Evolutionary conservation across 92 coral and sea anemone species (phyloP).

Genomic region (Porites lobata): DNA sequence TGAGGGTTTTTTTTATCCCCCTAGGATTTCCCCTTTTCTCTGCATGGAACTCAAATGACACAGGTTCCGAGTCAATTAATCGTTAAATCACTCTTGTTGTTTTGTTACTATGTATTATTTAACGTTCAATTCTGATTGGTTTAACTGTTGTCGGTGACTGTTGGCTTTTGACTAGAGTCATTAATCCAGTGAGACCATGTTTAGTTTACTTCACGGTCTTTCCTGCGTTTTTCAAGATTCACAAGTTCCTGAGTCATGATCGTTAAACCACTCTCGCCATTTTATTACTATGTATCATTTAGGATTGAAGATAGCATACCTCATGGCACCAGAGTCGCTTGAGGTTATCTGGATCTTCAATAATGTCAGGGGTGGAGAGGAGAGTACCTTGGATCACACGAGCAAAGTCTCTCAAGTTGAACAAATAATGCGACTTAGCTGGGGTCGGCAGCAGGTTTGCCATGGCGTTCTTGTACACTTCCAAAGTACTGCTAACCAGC

Average conservation of each 20-base stretch:
- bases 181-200: not conserved
- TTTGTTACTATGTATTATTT: too few species aligned
- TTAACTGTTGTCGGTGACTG: not conserved
- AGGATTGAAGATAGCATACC: conserved; percentile 54
- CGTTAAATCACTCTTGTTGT: too few species aligned
- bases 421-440: conserved; percentile 98
- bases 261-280: too few species aligned
- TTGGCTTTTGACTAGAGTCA: not conserved
- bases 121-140: too few species aligned
- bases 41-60: not conserved
- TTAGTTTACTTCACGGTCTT: not conserved
- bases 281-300: too few species aligned
- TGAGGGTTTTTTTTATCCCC: too few species aligned
- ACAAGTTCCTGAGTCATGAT: too few species aligned
- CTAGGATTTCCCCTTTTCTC: not conserved
- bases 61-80: too few species aligned
- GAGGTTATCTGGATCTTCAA: conserved; percentile 82
- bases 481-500: conserved; percentile 85
- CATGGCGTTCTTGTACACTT: conserved; percentile 95
- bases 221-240: too few species aligned
- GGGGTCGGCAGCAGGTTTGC: conserved; percentile 93
- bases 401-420: conserved; percentile 95
- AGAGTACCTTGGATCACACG: conserved; percentile 98
- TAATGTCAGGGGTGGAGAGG: conserved; percentile 91
- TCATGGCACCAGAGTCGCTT: conserved; percentile 98